Percentiles rank a stretch among this genome's conserved stretches.
Evolutionary conservation across 2,888 invertebrate genomes (phyloP).

Genomic region (Syrphus vitripennis): DNA sequence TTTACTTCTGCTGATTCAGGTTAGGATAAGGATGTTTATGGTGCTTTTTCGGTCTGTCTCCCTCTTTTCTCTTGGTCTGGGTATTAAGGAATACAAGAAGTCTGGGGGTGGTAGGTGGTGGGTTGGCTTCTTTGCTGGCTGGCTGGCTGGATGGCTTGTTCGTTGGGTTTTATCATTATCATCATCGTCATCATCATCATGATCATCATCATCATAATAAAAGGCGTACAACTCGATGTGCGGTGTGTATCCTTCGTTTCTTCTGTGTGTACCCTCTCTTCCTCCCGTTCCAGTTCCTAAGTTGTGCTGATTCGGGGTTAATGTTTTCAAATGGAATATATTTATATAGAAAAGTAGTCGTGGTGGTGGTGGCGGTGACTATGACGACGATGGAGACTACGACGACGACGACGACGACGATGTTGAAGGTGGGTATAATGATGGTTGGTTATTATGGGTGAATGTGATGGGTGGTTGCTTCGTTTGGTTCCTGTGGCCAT

Average conservation of each 20-base stretch:
- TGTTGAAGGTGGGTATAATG: conserved; percentile 45
- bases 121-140: conserved; percentile 18
- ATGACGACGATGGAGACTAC: conserved; percentile 20
- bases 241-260: conserved; percentile 44
- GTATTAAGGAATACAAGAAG: conserved; percentile 52
- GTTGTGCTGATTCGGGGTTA: conserved; percentile 66
- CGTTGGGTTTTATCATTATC: conserved; percentile 67
- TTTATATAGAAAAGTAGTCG: conserved; percentile 68
- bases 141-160: too few relatives aligned
- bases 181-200: conserved; percentile 39
- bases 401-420: conserved; percentile 35
- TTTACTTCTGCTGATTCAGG: conserved; percentile 26
- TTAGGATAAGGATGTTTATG: conserved; percentile 49
- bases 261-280: neutral
- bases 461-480: neutral
- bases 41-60: conserved; percentile 56
- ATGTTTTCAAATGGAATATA: conserved; percentile 70
- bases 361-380: neutral
- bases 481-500: neutral
- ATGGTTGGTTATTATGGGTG: neutral
- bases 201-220: conserved; percentile 63
- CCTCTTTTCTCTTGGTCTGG: conserved; percentile 26
- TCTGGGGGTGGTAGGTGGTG: conserved; percentile 39
- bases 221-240: conserved; percentile 65
- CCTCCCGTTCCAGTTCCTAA: neutral